phyloP scores from a whole-genome alignment of 2,113 vertebrate species.

The Brachypteracias leptosomus region DNA sequence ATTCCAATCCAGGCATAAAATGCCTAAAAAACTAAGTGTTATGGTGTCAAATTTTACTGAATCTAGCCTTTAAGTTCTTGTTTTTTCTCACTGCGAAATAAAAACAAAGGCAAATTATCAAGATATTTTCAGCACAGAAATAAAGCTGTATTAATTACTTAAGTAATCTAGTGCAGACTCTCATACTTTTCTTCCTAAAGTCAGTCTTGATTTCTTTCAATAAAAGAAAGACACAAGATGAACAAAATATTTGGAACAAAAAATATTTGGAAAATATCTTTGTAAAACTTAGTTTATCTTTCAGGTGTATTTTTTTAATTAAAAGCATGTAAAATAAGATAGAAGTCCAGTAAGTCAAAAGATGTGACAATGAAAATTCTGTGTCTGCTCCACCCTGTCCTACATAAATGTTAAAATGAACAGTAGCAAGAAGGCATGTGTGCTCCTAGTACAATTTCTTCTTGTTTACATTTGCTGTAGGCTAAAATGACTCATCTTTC shows the following conservation, averaged over 20 bases:
- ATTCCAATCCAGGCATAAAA: background rate
- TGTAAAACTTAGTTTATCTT: background rate
- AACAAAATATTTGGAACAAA: background rate
- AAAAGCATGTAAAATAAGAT: background rate
- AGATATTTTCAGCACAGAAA: background rate
- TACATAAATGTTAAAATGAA: constrained; percentile 27
- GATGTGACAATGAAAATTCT: background rate
- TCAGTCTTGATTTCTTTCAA: background rate
- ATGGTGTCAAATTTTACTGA: background rate
- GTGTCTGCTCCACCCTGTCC: constrained; percentile 32
- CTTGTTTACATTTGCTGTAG: constrained; percentile 53
- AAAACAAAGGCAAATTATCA: background rate
- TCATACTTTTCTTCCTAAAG: background rate
- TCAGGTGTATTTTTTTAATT: background rate
- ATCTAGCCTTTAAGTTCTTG: background rate
- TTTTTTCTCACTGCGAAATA: background rate
- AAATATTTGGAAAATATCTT: background rate
- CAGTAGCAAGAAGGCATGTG: constrained; percentile 30
- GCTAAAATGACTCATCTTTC: constrained; percentile 31
- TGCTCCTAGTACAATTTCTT: constrained; percentile 50
- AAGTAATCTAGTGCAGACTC: background rate
- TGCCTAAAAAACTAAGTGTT: background rate
- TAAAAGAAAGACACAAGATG: background rate
- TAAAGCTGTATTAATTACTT: background rate
- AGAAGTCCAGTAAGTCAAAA: background rate